Conservation (phyloP, 2,888 invertebrate species). For the Amphipoea lucens region DNA sequence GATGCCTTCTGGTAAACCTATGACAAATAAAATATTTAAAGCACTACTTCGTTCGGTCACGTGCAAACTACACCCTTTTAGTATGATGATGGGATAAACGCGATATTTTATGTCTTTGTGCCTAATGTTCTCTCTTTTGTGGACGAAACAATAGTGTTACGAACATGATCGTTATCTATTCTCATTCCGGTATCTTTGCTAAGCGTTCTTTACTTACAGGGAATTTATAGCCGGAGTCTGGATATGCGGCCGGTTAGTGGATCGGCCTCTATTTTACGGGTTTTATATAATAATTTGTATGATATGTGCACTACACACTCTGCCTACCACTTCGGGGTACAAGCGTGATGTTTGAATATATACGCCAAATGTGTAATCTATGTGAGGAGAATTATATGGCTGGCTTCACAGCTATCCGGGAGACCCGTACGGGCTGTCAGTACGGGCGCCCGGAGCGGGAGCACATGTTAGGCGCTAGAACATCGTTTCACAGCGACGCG, state of each 20-base stretch:
- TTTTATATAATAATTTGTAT: background rate
- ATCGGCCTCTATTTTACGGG: background rate
- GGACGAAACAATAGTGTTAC: background rate
- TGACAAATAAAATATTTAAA: slow-evolving; percentile 32
- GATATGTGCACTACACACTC: background rate
- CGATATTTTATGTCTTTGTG: background rate
- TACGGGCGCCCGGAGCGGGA: too few relatives aligned
- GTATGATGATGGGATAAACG: background rate
- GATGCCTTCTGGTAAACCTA: slow-evolving; percentile 81
- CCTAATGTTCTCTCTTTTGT: too few relatives aligned
- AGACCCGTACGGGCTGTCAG: too few relatives aligned
- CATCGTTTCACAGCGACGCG: too few relatives aligned
- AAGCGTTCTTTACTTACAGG: background rate
- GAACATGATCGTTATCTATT: background rate
- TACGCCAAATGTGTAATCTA: too few relatives aligned
- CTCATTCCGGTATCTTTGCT: background rate
- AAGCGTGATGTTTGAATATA: background rate
- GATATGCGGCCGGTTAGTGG: background rate
- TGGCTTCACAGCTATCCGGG: too few relatives aligned
- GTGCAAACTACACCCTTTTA: too few relatives aligned
- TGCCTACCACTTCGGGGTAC: background rate
- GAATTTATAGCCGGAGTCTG: background rate
- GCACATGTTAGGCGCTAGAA: too few relatives aligned
- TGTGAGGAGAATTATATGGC: too few relatives aligned
- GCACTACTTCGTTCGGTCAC: slow-evolving; percentile 8